Conservation (phyloP, 2,113 vertebrate species). For the Pseudopipra pipra region DNA sequence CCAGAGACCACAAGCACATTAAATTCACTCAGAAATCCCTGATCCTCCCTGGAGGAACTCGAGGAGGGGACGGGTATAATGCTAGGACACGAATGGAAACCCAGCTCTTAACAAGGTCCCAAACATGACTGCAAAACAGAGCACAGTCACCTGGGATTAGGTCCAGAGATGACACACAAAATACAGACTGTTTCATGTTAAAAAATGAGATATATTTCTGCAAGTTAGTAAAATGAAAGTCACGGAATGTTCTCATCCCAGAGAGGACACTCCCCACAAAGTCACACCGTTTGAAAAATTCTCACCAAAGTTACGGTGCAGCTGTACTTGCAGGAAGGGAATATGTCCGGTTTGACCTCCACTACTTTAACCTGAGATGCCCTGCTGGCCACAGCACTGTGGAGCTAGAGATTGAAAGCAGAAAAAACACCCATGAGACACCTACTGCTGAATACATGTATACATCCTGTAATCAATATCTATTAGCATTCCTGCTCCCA, state of each 20-base stretch:
- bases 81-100: neutral
- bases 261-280: neutral
- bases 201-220: neutral
- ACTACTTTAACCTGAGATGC: constrained; percentile 74
- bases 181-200: neutral
- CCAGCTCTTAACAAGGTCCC: neutral
- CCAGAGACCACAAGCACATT: neutral
- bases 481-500: neutral
- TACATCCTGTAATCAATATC: neutral
- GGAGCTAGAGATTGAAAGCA: constrained; percentile 58
- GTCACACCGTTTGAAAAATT: neutral
- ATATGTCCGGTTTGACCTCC: constrained; percentile 76
- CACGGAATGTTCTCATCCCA: neutral
- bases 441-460: neutral
- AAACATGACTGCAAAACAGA: neutral
- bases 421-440: neutral
- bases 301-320: constrained; percentile 78
- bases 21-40: neutral
- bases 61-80: neutral
- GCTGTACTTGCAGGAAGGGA: constrained; percentile 81
- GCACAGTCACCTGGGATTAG: neutral
- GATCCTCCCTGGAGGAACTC: neutral
- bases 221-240: neutral
- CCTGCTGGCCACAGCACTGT: constrained; percentile 39
- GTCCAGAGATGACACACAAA: neutral